phyloP scores from a whole-genome alignment of 2,888 invertebrate species.

The Brachycybe producta region DNA sequence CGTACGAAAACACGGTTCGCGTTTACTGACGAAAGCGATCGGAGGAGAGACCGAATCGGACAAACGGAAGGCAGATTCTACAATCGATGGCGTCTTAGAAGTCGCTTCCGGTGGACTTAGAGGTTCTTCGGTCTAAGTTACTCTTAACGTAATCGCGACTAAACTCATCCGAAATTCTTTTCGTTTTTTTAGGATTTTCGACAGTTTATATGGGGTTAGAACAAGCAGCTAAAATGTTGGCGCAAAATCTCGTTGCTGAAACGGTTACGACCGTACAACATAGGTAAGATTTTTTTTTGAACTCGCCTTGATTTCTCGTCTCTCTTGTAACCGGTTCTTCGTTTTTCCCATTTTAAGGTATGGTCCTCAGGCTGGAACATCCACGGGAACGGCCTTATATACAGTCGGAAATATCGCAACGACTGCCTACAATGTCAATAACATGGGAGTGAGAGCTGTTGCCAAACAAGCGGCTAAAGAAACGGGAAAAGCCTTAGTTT shows the following conservation, averaged over 20 bases:
- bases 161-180: neutral
- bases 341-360: slow-evolving; percentile 40
- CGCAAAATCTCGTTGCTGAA: slow-evolving; percentile 48
- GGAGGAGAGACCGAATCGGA: slow-evolving; percentile 42
- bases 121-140: slow-evolving; percentile 26
- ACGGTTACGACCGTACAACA: slow-evolving; percentile 59
- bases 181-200: slow-evolving; percentile 41
- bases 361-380: slow-evolving; percentile 49
- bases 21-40: slow-evolving; percentile 43
- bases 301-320: too few species aligned
- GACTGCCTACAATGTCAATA: slow-evolving; percentile 49
- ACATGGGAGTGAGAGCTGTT: slow-evolving; percentile 52
- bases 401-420: slow-evolving; percentile 55
- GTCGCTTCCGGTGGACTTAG: slow-evolving; percentile 57
- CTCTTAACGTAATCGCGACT: too few species aligned
- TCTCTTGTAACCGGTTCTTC: neutral
- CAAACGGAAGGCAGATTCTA: slow-evolving; percentile 34
- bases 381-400: slow-evolving; percentile 51
- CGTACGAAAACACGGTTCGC: slow-evolving; percentile 49
- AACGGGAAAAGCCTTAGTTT: slow-evolving; percentile 44
- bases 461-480: slow-evolving; percentile 49
- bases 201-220: slow-evolving; percentile 59
- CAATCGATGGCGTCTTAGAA: slow-evolving; percentile 46
- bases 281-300: too few species aligned
- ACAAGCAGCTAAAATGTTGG: slow-evolving; percentile 50